phyloP scores from a whole-genome alignment of 2,113 vertebrate species.

The Ailurus styani region DNA sequence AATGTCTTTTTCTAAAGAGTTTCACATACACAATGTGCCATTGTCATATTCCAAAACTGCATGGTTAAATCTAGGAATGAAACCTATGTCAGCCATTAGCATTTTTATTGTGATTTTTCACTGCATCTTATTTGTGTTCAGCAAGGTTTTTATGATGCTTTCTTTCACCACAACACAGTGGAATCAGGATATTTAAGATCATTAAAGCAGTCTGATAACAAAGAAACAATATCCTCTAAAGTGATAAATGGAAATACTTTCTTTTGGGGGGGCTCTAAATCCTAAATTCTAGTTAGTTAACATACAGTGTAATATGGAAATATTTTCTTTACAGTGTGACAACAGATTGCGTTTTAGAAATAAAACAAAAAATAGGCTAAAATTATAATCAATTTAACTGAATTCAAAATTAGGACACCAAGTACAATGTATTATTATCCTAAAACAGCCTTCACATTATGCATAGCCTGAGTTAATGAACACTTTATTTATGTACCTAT shows the following conservation, averaged over 20 bases:
- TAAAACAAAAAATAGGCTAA: not conserved
- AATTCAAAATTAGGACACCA: constrained; percentile 26
- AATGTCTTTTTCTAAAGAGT: not conserved
- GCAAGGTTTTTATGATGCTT: not conserved
- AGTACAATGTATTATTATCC: not conserved
- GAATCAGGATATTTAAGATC: not conserved
- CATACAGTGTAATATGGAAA: not conserved
- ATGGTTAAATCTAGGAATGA: not conserved
- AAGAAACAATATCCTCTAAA: not conserved
- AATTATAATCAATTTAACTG: not conserved
- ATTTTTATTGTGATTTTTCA: not conserved
- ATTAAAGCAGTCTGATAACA: not conserved
- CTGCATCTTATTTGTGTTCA: not conserved
- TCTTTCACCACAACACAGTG: not conserved
- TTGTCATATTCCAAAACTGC: not conserved
- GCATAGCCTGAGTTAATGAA: not conserved
- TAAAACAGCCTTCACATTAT: not conserved
- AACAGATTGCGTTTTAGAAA: not conserved
- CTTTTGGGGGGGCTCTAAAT: not conserved
- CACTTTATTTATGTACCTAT: not conserved
- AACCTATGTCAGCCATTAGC: not conserved
- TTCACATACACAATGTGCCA: not conserved
- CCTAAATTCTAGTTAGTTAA: not conserved
- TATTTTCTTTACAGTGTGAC: not conserved
- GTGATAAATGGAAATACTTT: not conserved